Evolutionary conservation across 2,113 vertebrate genomes (phyloP).

Genomic region (Microcebus griseorufus): DNA sequence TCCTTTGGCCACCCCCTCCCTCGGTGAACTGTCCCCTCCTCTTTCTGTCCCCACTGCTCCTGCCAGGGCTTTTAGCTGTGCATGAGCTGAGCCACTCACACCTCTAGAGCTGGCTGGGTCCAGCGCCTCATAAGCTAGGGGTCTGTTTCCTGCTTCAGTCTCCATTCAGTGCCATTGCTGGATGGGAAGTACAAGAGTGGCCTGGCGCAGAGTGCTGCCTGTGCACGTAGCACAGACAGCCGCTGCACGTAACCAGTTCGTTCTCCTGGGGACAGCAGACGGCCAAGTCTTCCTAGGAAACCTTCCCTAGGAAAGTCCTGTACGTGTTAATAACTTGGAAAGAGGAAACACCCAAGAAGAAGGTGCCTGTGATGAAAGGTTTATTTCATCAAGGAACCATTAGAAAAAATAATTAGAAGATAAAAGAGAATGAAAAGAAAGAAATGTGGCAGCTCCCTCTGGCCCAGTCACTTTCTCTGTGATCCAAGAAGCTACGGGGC

Average conservation of each 20-base stretch:
- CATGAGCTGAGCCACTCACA: not conserved
- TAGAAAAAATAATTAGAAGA: slow-evolving; percentile 46
- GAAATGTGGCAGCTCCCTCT: not conserved
- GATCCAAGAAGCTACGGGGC: not conserved
- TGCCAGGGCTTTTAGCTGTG: not conserved
- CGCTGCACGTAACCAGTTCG: rapidly evolving
- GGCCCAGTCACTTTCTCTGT: not conserved
- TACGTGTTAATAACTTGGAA: not conserved
- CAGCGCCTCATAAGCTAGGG: not conserved
- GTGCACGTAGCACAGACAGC: not conserved
- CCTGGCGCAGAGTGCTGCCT: not conserved
- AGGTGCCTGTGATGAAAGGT: not conserved
- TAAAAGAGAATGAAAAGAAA: slow-evolving; percentile 11
- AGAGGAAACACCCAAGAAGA: not conserved
- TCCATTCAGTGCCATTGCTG: not conserved
- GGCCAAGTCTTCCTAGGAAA: not conserved
- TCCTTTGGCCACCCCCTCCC: not conserved
- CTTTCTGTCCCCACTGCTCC: not conserved
- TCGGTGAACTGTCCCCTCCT: not conserved
- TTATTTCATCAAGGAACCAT: not conserved
- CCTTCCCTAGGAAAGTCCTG: not conserved
- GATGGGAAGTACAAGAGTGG: not conserved
- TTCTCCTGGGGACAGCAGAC: not conserved
- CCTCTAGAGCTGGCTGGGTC: not conserved
- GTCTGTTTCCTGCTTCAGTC: not conserved